Conservation (phyloP, 2,797 vertebrate species). For the Cirrhinus molitorella region DNA sequence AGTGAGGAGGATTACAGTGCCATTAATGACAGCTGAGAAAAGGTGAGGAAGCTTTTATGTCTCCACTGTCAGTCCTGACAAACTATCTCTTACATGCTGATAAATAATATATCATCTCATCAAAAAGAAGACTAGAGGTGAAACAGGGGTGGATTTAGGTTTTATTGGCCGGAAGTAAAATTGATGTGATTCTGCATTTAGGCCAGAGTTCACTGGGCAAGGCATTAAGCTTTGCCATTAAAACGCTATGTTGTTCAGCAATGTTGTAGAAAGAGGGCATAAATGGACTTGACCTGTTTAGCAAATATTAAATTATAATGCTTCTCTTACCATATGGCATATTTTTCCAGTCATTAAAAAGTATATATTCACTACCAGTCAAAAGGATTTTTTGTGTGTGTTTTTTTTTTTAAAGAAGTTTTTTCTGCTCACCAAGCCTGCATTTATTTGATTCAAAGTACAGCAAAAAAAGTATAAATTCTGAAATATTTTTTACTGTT, state of each 20-base stretch:
- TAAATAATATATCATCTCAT: slow-evolving; percentile 46
- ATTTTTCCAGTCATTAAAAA: background rate
- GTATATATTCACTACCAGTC: no score
- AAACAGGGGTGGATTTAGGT: slow-evolving; percentile 9
- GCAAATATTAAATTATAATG: slow-evolving; percentile 1
- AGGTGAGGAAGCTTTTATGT: slow-evolving; percentile 7
- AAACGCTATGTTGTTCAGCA: slow-evolving; percentile 1
- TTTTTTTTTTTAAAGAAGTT: no score
- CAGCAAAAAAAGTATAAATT: no score
- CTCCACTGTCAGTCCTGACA: slow-evolving; percentile 7
- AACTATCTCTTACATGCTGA: slow-evolving; percentile 19
- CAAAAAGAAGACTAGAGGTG: slow-evolving; percentile 37
- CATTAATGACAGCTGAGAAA: background rate
- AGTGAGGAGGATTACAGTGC: background rate
- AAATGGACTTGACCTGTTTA: slow-evolving; percentile 13
- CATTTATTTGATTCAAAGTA: no score
- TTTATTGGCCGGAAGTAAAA: slow-evolving; percentile 37
- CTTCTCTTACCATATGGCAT: background rate
- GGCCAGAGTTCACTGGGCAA: background rate
- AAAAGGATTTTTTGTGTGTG: no score
- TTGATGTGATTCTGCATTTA: slow-evolving; percentile 17
- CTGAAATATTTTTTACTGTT: no score
- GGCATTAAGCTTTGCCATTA: slow-evolving; percentile 4
- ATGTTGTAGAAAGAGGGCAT: background rate
- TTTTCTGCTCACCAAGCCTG: no score